Conservation (phyloP, 2,888 invertebrate genomes). For the Sinopyrophorus schimmeli region DNA sequence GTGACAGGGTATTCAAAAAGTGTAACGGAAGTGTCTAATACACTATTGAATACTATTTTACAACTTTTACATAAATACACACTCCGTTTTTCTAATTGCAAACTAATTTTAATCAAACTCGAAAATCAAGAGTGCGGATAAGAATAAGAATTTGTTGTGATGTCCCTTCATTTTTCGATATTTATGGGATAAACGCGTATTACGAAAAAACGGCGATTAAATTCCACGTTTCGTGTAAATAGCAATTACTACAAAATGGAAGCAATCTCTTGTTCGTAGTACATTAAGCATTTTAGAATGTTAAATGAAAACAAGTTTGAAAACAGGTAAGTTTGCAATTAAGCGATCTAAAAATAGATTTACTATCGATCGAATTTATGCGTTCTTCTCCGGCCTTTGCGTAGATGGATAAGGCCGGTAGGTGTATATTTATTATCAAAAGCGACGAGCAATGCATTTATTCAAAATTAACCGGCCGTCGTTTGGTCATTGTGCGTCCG, state of each 20-base stretch:
- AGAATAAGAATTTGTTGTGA: no score
- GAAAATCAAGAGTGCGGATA: no score
- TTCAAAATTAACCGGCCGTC: slow-evolving; percentile 17
- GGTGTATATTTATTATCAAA: slow-evolving; percentile 25
- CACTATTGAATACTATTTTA: no score
- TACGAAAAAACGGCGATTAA: no score
- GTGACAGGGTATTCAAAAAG: no score
- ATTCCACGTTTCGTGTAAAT: slow-evolving; percentile 21
- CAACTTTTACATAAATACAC: no score
- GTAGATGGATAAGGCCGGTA: slow-evolving; percentile 14
- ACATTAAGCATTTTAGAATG: slow-evolving; percentile 20
- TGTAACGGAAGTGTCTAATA: no score
- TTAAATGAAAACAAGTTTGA: slow-evolving; percentile 21
- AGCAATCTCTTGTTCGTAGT: slow-evolving; percentile 19
- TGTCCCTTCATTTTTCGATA: no score
- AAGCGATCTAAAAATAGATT: slow-evolving; percentile 24
- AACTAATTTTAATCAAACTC: no score
- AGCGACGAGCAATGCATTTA: slow-evolving; percentile 13
- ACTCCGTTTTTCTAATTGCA: no score
- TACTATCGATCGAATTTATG: slow-evolving; percentile 25
- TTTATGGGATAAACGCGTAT: no score
- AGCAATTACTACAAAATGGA: slow-evolving; percentile 19
- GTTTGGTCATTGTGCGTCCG: slow-evolving; percentile 5
- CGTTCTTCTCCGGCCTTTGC: slow-evolving; percentile 7
- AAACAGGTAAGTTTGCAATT: slow-evolving; percentile 26